Base-by-base conservation (phyloP, 2,888 invertebrate genomes). In the Drosophila helvetica region DNA sequence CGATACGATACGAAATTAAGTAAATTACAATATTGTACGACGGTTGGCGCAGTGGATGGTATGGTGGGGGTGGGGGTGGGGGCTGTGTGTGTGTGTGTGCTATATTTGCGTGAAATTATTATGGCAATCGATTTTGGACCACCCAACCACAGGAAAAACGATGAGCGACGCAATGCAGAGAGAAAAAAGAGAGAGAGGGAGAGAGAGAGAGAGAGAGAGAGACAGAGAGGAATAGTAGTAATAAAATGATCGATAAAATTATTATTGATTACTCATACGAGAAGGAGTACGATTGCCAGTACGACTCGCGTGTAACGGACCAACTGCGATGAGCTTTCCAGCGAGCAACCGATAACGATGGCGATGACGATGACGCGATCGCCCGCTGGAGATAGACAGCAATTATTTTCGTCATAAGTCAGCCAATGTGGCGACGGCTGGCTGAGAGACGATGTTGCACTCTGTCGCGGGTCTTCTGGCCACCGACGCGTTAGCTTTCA, bases 361-460 rank as follows among this genome's bases (percentile, higher is more conserved):
- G 72, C 77, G 86, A 88, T 74, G 86, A 73, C 77, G 86, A 88
- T 87, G 88, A 87, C 87, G 88, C 82, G 86, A 88, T 87, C 78
- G 79, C 81, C 77, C 79, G 79, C 70, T 71, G 68, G 67, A 57
- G 87, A 86, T 81, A 86, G 66, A 78, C 62, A 62, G 80, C 84
- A 85, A 85, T 85, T 84, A 86, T 84, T 85, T 84, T 86, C 88
- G 77, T 80, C 89, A 86, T 87, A 86, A 87, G 85, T 89, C 88
- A 89, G 88, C 89, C 88, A 79, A 80, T 81, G 77, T 83, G 89
- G 88, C 88, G 87, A 79, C 87, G 77, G 78, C 77, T 57, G 33
- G 5, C 22, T 22, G 22, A 27, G 47, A 46, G 18, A 19, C 46
- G 19, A 57, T 53, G 46, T 52, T 62, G 48, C 80, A 75, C 74